Base-by-base conservation (phyloP, 2,888 invertebrate species). In the Chesias legatella region DNA sequence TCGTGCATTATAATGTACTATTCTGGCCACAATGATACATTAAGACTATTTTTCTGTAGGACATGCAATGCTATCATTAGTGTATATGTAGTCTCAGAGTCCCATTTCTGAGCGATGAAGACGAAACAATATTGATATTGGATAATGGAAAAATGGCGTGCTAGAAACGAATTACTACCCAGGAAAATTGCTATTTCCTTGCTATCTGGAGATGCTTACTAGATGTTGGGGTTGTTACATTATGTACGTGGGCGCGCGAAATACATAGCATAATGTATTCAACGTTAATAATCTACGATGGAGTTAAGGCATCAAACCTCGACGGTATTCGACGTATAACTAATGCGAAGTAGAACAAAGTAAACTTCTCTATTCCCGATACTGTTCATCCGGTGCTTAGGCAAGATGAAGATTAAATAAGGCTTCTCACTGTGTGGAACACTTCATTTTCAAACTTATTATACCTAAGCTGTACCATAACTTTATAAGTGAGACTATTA, bases 111-210 rank as follows among this genome's bases (percentile, higher is more conserved):
- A 72, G 62, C 72, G 75, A 80, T 77, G 82, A 80, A 82, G 81
- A 83, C 79, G 73, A 77, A 83, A 79, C 76, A 82, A 81, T 85
- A 84, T 84, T 85, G 83, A 81, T 84, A 82, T 81, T 82, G 71
- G 76, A 75, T 85, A 82, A 85, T 85, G 83, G 81, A 81, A 81
- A 82, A 79, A 80, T 85, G 61, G 83, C 85, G 84, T 85, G 84
- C 68, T 65, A 63, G 60, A 66, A 72, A 74, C 69, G 72, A 75
- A 81, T 82, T 83, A 82, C 73, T 60, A 60, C 53, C 53, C 60
- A 71, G 71, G 77, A 76, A 82, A 81, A 79, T 76, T 78, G 79
- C 79, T 67, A 77, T 81, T 82, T 81, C 79, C 79, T 72, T 62
- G 63, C 70, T 75, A 72, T 74, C 72, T 74, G 56, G 58, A 67